These are phyloP conservation scores for Rhynchonycteris naso DNA, from an alignment of 2,797 vertebrate species.

Conservation along the genomic window DNA sequence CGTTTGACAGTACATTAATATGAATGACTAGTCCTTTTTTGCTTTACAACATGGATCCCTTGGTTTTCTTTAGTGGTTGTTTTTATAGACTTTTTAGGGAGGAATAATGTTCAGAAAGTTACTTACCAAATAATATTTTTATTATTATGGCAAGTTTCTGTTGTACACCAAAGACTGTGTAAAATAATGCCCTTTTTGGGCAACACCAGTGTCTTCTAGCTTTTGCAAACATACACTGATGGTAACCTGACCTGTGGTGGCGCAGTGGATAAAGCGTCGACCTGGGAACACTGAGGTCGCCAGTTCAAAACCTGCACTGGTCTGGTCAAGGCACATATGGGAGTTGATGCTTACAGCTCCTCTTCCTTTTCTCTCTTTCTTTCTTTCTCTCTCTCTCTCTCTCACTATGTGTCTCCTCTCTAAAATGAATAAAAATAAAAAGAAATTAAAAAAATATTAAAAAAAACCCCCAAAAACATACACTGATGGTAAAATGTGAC, in stretches of 20 bases:
- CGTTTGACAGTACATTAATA: neutral
- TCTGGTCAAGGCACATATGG: no score
- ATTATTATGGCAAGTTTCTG: slow-evolving; percentile 16
- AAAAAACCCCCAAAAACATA: no score
- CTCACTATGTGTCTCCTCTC: no score
- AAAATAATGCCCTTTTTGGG: slow-evolving; percentile 49
- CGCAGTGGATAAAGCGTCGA: no score
- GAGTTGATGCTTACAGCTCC: no score
- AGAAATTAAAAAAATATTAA: no score
- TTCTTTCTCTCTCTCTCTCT: no score
- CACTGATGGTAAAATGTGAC: slow-evolving; percentile 41
- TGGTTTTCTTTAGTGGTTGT: slow-evolving; percentile 60
- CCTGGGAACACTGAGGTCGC: no score
- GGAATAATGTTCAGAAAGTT: slow-evolving; percentile 37
- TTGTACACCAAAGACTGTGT: slow-evolving; percentile 48
- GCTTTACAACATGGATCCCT: slow-evolving; percentile 42
- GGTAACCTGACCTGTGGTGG: no score
- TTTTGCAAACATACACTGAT: slow-evolving; percentile 41
- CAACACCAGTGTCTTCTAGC: slow-evolving; percentile 47
- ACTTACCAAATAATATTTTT: slow-evolving; percentile 48
- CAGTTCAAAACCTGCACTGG: no score
- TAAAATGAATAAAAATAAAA: no score
- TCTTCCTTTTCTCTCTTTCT: no score
- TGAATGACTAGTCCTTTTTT: slow-evolving; percentile 32
- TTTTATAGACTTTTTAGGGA: slow-evolving; percentile 46